These are phyloP conservation scores for Crax fasciolata DNA, from an alignment of 2,797 vertebrate species.

Conservation along the genomic window DNA sequence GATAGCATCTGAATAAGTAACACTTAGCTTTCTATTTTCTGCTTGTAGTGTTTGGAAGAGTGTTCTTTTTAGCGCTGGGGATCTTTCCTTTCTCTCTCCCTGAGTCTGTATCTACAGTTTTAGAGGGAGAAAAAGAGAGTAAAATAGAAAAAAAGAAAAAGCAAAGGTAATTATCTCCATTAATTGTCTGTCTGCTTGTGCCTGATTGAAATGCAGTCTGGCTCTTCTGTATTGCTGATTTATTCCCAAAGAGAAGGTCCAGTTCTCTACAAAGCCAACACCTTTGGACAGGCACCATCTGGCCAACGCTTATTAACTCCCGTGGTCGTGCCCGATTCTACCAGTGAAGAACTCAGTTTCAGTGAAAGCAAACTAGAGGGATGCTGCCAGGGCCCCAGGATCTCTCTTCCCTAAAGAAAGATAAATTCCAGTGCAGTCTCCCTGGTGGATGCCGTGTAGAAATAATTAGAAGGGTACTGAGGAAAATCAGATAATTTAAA, in stretches of 20 bases:
- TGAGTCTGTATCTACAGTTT: background rate
- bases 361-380: constrained; percentile 2
- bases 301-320: constrained; percentile 75
- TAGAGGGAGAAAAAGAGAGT: background rate
- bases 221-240: constrained; percentile 52
- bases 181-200: constrained; percentile 66
- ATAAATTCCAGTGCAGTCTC: background rate
- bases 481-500: constrained; percentile 56
- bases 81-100: constrained; percentile 24
- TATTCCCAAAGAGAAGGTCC: constrained; percentile 78
- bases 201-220: constrained; percentile 78
- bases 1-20: constrained; percentile 18
- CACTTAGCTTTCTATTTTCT: background rate
- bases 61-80: background rate
- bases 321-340: background rate
- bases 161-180: constrained; percentile 65
- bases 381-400: constrained; percentile 3
- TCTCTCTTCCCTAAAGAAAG: constrained; percentile 39
- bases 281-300: constrained; percentile 82
- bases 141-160: background rate
- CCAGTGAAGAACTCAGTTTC: background rate
- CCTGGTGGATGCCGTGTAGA: background rate
- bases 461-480: constrained; percentile 54
- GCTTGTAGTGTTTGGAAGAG: background rate
- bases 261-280: constrained; percentile 78